These are phyloP conservation scores for Hirundo rustica DNA, from an alignment of 2,797 vertebrate species.

Conservation along the genomic window DNA sequence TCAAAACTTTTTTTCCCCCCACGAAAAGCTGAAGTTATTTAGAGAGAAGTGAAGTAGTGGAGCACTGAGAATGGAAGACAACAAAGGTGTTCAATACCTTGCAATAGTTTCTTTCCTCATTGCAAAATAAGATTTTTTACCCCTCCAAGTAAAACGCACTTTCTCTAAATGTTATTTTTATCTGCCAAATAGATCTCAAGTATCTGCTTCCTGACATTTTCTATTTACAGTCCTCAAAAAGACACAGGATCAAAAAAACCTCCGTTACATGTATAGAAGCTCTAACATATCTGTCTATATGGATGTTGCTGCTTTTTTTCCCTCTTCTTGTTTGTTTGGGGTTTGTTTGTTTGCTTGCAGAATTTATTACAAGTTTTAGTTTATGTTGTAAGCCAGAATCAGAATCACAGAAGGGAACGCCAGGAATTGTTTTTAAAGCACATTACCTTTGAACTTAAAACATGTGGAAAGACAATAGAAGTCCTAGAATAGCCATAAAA, in stretches of 20 bases:
- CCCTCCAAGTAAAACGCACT: neutral
- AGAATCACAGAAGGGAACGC: neutral
- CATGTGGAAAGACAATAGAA: neutral
- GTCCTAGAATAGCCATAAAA: neutral
- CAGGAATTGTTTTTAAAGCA: neutral
- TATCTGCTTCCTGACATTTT: neutral
- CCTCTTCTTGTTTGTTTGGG: neutral
- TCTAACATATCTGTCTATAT: neutral
- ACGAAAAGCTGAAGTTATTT: neutral
- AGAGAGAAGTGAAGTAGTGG: neutral
- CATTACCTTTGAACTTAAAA: neutral
- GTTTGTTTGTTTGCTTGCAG: neutral
- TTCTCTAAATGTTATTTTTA: constrained; percentile 16
- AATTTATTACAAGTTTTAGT: neutral
- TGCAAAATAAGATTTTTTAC: neutral
- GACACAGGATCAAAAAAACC: neutral
- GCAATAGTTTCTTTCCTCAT: neutral
- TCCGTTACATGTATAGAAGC: neutral
- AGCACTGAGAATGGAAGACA: neutral
- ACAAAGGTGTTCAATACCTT: neutral
- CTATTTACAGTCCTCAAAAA: neutral
- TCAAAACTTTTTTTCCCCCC: neutral
- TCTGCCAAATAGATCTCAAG: neutral
- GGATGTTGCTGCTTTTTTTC: neutral
- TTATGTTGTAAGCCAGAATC: neutral